These are phyloP conservation scores for Drosophila pectinifera DNA, from an alignment of 1,140 invertebrate genomes.

Conservation along the genomic window DNA sequence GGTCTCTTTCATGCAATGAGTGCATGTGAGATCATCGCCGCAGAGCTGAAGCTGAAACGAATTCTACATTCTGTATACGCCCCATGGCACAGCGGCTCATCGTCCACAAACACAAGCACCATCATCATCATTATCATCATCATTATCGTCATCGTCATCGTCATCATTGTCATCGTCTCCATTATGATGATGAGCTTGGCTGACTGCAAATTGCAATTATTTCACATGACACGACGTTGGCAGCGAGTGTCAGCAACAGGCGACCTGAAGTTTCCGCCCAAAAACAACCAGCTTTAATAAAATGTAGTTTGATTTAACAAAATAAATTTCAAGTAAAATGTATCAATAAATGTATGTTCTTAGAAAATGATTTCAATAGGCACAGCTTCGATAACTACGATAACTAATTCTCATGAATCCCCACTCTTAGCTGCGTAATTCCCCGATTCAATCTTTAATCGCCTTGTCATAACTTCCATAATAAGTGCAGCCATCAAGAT, in stretches of 20 bases:
- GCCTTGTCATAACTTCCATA: neutral
- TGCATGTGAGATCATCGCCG: constrained; percentile 80
- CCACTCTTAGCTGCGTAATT: neutral
- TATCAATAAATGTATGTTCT: too few species aligned
- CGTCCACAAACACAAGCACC: constrained; percentile 21
- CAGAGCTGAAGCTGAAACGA: constrained; percentile 46
- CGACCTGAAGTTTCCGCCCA: constrained; percentile 43
- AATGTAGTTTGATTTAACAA: too few species aligned
- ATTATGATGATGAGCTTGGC: constrained; percentile 29
- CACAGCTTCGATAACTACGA: too few species aligned
- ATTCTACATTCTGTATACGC: constrained; percentile 77
- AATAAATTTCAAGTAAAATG: neutral
- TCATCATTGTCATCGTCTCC: neutral
- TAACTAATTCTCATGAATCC: too few species aligned
- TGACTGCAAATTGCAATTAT: constrained; percentile 76
- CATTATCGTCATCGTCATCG: constrained; percentile 41
- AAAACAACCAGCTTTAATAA: constrained; percentile 3
- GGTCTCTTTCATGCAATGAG: constrained; percentile 71
- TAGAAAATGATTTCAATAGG: too few species aligned
- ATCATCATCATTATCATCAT: too few species aligned
- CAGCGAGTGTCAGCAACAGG: constrained; percentile 37
- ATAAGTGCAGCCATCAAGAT: constrained; percentile 34
- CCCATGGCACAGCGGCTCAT: constrained; percentile 64
- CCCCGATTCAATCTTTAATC: constrained; percentile 10
- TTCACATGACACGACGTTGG: constrained; percentile 74